Evolutionary conservation across 2,888 invertebrate species (phyloP).

Genomic region (Mythimna albipuncta): DNA sequence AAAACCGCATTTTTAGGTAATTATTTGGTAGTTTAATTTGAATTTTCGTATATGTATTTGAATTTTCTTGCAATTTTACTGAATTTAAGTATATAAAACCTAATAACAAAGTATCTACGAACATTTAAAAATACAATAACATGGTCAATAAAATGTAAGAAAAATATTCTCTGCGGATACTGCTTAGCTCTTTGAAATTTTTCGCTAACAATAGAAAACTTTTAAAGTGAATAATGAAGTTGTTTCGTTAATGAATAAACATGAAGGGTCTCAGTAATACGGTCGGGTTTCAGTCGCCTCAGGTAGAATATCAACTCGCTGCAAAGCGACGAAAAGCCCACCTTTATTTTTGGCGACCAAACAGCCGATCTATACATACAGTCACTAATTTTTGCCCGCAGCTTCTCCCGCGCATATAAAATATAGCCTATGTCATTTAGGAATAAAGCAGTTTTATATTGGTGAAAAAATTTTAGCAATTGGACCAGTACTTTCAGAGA

Average conservation of each 20-base stretch:
- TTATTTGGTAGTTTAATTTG: background rate
- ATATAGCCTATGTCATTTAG: too few species aligned
- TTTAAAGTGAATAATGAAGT: constrained; percentile 11
- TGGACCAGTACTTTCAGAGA: too few species aligned
- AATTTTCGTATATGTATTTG: too few species aligned
- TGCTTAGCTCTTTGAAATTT: constrained; percentile 7
- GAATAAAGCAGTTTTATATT: too few species aligned
- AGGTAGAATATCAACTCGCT: constrained; percentile 9
- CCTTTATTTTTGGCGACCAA: background rate
- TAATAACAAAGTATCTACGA: too few species aligned
- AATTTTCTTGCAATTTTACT: too few species aligned
- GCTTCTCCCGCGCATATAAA: too few species aligned
- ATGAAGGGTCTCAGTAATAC: constrained; percentile 5
- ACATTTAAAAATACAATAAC: background rate
- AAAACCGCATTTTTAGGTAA: background rate
- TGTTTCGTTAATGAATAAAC: constrained; percentile 16
- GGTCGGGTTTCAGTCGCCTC: background rate
- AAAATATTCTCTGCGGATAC: background rate
- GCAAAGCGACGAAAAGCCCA: background rate
- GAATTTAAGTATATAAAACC: too few species aligned
- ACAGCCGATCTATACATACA: too few species aligned
- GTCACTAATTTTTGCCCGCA: too few species aligned
- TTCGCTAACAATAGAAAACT: constrained; percentile 16
- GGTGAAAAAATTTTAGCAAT: too few species aligned
- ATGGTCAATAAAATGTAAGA: background rate